These are phyloP conservation scores for Tetragnatha versicolor DNA, from an alignment of 1,140 invertebrate genomes.

Conservation along the genomic window DNA sequence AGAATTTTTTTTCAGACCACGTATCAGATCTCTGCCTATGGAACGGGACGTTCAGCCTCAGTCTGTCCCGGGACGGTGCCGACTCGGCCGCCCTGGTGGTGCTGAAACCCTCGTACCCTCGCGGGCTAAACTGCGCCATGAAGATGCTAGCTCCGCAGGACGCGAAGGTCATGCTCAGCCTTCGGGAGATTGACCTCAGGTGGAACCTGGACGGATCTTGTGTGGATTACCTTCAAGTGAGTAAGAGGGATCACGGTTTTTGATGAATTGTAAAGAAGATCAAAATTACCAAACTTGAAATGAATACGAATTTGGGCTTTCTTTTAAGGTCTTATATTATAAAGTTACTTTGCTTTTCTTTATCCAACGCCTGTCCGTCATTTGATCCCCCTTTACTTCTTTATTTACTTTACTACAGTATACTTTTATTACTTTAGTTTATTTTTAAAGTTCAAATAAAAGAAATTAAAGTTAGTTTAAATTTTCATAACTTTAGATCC, in stretches of 20 bases:
- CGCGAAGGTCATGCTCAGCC: not conserved
- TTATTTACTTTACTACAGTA: no score
- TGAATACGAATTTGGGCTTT: not conserved
- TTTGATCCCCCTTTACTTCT: no score
- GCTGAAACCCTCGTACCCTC: not conserved
- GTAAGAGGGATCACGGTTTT: not conserved
- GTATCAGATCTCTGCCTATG: no score
- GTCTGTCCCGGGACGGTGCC: not conserved
- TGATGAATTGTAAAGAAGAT: not conserved
- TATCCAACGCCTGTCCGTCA: no score
- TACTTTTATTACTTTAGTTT: no score
- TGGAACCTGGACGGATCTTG: not conserved
- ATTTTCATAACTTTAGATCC: no score
- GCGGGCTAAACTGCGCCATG: not conserved
- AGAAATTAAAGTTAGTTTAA: no score
- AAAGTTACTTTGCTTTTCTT: no score
- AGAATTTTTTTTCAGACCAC: no score
- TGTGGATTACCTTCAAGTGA: slow-evolving; percentile 16
- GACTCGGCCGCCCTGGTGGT: not conserved
- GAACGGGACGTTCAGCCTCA: not conserved
- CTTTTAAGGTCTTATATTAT: not conserved
- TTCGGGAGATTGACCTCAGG: slow-evolving; percentile 13
- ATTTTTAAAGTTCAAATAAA: no score
- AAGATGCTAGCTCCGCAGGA: not conserved
- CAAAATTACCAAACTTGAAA: not conserved